Conservation (phyloP, 2,113 vertebrate genomes). For the Saguinus imperator region DNA sequence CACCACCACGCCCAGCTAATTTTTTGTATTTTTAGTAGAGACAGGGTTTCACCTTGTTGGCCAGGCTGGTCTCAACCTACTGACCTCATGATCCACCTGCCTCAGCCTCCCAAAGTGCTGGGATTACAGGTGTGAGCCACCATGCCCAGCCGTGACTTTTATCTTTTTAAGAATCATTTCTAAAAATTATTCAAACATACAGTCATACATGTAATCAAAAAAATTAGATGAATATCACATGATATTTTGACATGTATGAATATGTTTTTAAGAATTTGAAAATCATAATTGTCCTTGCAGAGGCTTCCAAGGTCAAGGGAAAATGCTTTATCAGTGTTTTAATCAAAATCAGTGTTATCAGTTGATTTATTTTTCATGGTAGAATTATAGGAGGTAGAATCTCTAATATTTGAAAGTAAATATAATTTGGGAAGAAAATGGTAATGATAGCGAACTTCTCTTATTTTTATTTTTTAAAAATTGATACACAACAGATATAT, state of each 20-base stretch:
- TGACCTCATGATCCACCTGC: no score
- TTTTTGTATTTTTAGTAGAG: no score
- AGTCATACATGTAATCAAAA: background rate
- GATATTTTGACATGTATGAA: background rate
- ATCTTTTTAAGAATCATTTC: background rate
- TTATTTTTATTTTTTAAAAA: background rate
- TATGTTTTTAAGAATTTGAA: background rate
- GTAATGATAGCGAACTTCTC: background rate
- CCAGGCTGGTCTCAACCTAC: no score
- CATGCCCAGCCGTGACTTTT: background rate
- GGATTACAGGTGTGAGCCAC: no score
- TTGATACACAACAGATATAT: background rate
- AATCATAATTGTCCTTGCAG: background rate
- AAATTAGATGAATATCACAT: background rate
- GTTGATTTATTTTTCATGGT: background rate
- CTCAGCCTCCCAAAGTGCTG: no score
- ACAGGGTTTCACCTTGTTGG: no score
- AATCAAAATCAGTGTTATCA: conserved; percentile 12
- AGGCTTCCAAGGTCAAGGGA: background rate
- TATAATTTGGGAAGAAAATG: conserved; percentile 39
- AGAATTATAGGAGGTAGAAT: background rate
- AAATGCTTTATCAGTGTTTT: background rate
- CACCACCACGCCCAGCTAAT: no score
- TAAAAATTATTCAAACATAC: background rate
- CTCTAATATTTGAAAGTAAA: conserved; percentile 35